These are phyloP conservation scores for Poecilia picta DNA, from an alignment of 2,797 vertebrate species.

Conservation along the genomic window DNA sequence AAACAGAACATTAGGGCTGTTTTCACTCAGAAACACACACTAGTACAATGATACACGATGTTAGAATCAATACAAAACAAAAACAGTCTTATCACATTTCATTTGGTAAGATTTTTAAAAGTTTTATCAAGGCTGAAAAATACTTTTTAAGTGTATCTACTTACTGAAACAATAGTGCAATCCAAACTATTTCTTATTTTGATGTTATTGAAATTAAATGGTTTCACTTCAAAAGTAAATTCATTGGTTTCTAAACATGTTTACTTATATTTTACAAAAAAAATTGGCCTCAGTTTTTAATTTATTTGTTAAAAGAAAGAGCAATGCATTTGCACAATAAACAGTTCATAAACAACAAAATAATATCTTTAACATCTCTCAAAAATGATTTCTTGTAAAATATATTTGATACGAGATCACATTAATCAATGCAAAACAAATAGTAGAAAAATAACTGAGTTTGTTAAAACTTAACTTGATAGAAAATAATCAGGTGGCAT, in stretches of 20 bases:
- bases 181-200: background rate
- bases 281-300: background rate
- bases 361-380: background rate
- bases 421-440: background rate
- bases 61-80: background rate
- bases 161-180: background rate
- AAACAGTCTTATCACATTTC: background rate
- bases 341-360: background rate
- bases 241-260: background rate
- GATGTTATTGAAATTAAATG: background rate
- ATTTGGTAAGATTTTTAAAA: background rate
- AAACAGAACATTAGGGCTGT: constrained; percentile 35
- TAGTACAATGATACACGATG: background rate
- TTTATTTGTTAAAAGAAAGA: background rate
- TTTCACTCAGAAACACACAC: constrained; percentile 14
- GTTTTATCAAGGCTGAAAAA: background rate
- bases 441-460: background rate
- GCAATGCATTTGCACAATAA: background rate
- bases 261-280: background rate
- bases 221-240: background rate
- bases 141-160: no score
- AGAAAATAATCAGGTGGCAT: background rate
- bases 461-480: background rate
- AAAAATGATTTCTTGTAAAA: background rate
- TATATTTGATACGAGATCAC: background rate